Conservation (phyloP, 2,797 vertebrate species). For the Oryzias sinensis region DNA sequence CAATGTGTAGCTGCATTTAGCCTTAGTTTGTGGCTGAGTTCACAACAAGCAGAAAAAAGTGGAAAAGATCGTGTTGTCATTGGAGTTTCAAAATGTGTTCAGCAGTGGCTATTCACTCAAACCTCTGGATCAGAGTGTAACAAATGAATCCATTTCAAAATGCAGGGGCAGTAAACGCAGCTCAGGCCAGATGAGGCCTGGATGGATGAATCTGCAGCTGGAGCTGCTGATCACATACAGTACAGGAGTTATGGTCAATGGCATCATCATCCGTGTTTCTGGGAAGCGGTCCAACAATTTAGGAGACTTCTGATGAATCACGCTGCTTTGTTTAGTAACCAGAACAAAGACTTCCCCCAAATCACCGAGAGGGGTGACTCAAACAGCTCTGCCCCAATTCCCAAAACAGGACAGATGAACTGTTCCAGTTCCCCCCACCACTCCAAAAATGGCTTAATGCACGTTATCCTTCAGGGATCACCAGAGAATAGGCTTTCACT, state of each 20-base stretch:
- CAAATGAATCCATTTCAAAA: too few species aligned
- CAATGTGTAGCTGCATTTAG: too few species aligned
- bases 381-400: constrained; percentile 46
- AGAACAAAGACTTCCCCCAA: constrained; percentile 51
- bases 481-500: too few species aligned
- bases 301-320: constrained; percentile 61
- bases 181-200: background rate
- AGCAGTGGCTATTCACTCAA: too few species aligned
- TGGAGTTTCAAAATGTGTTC: too few species aligned
- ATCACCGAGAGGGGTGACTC: constrained; percentile 58
- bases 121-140: too few species aligned
- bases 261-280: constrained; percentile 42
- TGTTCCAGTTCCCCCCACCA: constrained; percentile 16
- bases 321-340: constrained; percentile 44
- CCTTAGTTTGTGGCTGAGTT: too few species aligned
- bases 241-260: background rate
- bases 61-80: too few species aligned
- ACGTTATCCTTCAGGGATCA: background rate
- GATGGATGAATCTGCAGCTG: constrained; percentile 12
- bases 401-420: constrained; percentile 46
- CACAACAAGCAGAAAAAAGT: too few species aligned
- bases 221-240: constrained; percentile 10
- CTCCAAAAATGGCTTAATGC: constrained; percentile 8
- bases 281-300: constrained; percentile 47
- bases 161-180: too few species aligned